Percentiles rank a stretch among this genome's conserved stretches.
Evolutionary conservation across 2,797 vertebrate genomes (phyloP).

Genomic region (Loriculus beryllinus): DNA sequence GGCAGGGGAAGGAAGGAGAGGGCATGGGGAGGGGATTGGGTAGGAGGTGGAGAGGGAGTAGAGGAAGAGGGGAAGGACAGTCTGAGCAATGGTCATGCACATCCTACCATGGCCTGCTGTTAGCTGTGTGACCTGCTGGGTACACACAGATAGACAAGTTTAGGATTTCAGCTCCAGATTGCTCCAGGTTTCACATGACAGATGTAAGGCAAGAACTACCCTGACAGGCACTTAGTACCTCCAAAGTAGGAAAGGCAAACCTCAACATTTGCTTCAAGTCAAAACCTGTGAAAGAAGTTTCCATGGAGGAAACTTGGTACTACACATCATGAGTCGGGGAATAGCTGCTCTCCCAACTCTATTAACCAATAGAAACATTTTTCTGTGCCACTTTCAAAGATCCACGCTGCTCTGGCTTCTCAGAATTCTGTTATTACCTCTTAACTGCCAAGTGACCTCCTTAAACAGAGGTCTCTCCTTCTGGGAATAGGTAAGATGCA

Average conservation of each 20-base stretch:
- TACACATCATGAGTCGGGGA: fast-evolving
- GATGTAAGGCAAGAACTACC: not conserved
- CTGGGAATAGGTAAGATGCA: not conserved
- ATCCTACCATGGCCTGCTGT: fast-evolving
- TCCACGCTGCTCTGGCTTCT: not conserved
- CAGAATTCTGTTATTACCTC: not conserved
- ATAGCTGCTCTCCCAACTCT: not conserved
- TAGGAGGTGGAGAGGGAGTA: not conserved
- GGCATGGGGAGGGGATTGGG: not conserved
- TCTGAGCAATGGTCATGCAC: not conserved
- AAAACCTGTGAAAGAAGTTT: not conserved
- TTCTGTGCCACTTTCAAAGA: not conserved
- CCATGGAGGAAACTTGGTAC: not conserved
- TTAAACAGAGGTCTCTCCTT: not conserved
- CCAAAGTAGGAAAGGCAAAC: not conserved
- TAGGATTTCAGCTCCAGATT: not conserved
- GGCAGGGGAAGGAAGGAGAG: not conserved
- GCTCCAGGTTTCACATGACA: not conserved
- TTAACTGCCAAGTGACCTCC: not conserved
- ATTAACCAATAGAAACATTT: not conserved
- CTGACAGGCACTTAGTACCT: not conserved
- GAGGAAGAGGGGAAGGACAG: not conserved
- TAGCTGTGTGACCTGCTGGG: not conserved
- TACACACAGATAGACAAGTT: not conserved
- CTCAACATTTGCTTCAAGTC: not conserved